Evolutionary conservation across 1,140 invertebrate genomes (phyloP).

Genomic region (Streblospio benedicti): DNA sequence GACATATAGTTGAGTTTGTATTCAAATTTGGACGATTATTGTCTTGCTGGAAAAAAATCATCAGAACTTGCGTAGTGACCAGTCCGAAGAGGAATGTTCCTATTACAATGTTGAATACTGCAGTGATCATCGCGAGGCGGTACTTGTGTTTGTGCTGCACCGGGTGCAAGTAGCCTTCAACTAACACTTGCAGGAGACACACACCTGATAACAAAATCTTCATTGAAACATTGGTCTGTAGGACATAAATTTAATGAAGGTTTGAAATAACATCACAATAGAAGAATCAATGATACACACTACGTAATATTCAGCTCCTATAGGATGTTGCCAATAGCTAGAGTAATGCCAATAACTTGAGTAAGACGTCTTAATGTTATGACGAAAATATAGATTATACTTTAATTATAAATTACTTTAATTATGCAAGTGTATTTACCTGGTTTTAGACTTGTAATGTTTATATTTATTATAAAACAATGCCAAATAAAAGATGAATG

Average conservation of each 20-base stretch:
- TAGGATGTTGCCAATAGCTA: background rate
- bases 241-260: background rate
- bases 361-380: background rate
- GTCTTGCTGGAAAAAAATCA: no score
- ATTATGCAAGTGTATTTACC: background rate
- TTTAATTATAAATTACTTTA: background rate
- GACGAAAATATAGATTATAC: background rate
- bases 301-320: background rate
- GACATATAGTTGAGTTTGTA: no score
- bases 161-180: conserved; percentile 33
- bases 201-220: conserved; percentile 47
- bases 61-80: conserved; percentile 54
- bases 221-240: background rate
- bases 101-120: conserved; percentile 50
- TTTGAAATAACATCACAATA: conserved; percentile 7
- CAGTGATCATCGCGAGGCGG: conserved; percentile 22
- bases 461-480: background rate
- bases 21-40: no score
- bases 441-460: background rate
- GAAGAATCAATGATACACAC: background rate
- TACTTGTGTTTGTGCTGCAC: conserved; percentile 15
- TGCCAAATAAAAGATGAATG: background rate
- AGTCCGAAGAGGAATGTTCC: conserved; percentile 57
- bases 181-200: conserved; percentile 51
- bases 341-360: background rate